These are phyloP conservation scores for Cantharis flavilabris DNA, from an alignment of 2,888 invertebrate genomes.

Conservation along the genomic window DNA sequence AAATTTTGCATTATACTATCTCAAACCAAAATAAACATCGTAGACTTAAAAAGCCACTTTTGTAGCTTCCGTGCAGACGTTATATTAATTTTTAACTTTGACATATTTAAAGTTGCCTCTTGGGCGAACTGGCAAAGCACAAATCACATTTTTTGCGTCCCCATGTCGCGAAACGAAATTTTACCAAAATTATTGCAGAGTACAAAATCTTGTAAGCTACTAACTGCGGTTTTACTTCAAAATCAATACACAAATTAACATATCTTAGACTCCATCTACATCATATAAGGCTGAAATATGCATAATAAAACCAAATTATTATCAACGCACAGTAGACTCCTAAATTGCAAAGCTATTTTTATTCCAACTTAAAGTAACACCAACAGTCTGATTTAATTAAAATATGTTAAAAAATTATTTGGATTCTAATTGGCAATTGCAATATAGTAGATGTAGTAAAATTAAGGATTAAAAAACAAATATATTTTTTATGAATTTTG, in stretches of 20 bases:
- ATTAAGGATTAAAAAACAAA: no score
- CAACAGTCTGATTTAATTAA: background rate
- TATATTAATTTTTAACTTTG: conserved; percentile 16
- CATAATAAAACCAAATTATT: background rate
- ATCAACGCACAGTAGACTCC: background rate
- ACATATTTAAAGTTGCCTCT: conserved; percentile 8
- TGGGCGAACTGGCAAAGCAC: background rate
- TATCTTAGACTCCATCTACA: conserved; percentile 3
- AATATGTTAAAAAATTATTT: background rate
- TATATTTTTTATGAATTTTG: no score
- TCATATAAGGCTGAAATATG: background rate
- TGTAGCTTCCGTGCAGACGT: conserved; percentile 13
- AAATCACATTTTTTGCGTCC: background rate
- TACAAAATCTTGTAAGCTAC: background rate
- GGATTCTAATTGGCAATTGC: no score
- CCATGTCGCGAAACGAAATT: background rate
- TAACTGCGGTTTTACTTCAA: conserved; percentile 3
- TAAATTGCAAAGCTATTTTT: background rate
- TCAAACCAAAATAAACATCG: conserved; percentile 20
- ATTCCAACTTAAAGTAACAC: background rate
- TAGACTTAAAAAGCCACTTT: conserved; percentile 15
- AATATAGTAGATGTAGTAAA: no score
- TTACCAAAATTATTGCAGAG: background rate
- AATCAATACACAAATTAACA: conserved; percentile 20
- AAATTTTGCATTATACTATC: conserved; percentile 20